A percentile compares a stretch with the other conserved stretches of the same genome.
Conservation (phyloP, 2,888 invertebrate species). For the Pedicia rivosa region DNA sequence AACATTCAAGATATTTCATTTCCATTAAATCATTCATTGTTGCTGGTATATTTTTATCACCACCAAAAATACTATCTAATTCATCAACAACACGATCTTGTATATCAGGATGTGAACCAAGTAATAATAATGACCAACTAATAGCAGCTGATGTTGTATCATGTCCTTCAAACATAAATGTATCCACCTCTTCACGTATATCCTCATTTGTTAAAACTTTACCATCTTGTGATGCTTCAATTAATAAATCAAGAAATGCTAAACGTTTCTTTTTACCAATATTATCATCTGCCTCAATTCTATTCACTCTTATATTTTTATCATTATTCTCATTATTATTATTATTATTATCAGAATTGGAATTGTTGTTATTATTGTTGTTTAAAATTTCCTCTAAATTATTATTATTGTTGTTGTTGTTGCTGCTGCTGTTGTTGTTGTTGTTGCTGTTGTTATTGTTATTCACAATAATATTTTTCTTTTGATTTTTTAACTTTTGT, state of each 20-base stretch:
- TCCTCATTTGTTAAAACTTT: slow-evolving; percentile 27
- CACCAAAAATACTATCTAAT: slow-evolving; percentile 32
- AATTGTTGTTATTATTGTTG: slow-evolving; percentile 5
- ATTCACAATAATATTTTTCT: slow-evolving; percentile 8
- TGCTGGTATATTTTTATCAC: slow-evolving; percentile 30
- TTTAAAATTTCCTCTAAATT: background rate
- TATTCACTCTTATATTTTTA: slow-evolving; percentile 15
- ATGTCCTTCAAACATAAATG: slow-evolving; percentile 42
- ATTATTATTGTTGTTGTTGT: background rate
- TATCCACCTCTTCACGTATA: slow-evolving; percentile 46
- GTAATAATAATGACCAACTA: slow-evolving; percentile 28
- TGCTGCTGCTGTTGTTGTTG: slow-evolving; percentile 10
- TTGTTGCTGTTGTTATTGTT: too few relatives aligned
- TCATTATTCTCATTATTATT: slow-evolving; percentile 14
- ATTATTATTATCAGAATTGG: slow-evolving; percentile 16
- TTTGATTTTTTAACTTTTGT: slow-evolving; percentile 18
- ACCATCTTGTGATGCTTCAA: slow-evolving; percentile 37
- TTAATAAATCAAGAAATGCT: slow-evolving; percentile 40
- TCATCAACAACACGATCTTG: slow-evolving; percentile 33
- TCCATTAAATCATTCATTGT: slow-evolving; percentile 40
- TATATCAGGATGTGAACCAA: slow-evolving; percentile 27
- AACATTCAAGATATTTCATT: slow-evolving; percentile 50
- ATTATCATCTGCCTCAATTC: slow-evolving; percentile 16
- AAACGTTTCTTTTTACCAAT: slow-evolving; percentile 34
- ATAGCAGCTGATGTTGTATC: slow-evolving; percentile 32